These are phyloP conservation scores for Lasiurus cinereus DNA, from an alignment of 2,113 vertebrate species.

Conservation along the genomic window DNA sequence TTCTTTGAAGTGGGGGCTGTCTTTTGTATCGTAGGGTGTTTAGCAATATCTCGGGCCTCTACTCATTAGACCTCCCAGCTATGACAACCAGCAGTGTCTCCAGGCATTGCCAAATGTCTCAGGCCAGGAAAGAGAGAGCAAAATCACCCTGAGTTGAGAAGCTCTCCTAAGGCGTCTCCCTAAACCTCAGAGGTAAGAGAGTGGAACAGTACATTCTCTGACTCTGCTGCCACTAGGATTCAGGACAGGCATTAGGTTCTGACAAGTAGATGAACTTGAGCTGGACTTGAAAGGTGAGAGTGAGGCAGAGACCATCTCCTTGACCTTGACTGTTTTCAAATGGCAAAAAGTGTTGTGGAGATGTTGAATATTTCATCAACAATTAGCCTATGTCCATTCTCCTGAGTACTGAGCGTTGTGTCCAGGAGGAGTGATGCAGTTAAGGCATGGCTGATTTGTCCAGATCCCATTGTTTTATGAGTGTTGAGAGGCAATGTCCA, in stretches of 20 bases:
- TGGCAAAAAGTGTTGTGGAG: background rate
- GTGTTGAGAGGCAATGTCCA: background rate
- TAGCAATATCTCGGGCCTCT: background rate
- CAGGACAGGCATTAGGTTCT: background rate
- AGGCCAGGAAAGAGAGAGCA: background rate
- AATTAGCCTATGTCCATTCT: background rate
- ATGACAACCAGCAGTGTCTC: background rate
- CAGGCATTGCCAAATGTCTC: background rate
- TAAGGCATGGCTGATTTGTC: background rate
- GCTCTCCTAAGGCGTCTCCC: background rate
- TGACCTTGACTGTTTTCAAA: background rate
- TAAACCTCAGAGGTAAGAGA: background rate
- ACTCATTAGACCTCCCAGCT: no score
- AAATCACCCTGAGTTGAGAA: background rate
- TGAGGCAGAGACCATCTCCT: background rate
- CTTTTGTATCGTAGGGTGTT: background rate
- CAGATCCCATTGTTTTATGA: background rate
- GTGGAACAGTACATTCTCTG: background rate
- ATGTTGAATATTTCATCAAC: background rate
- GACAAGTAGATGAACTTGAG: background rate
- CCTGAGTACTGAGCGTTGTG: background rate
- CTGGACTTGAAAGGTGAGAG: background rate
- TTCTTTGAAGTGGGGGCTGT: background rate
- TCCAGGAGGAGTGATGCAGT: rapidly evolving
- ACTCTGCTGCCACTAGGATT: background rate